Conservation (phyloP, 1,140 invertebrate species). For the Musca domestica region DNA sequence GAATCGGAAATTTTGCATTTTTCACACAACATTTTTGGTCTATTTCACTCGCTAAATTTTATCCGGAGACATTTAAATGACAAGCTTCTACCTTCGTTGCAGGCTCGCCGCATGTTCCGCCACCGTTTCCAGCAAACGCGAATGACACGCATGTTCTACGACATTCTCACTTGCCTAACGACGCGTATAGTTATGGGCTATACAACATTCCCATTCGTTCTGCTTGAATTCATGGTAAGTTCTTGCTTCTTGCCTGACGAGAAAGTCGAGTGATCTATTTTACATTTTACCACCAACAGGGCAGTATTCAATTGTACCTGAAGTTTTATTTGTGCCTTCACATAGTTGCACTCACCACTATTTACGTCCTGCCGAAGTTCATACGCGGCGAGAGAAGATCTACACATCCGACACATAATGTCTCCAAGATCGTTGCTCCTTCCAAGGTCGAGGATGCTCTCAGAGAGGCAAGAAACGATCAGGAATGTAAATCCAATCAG, state of each 20-base stretch:
- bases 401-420: slow-evolving; percentile 5
- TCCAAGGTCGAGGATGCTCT: background rate
- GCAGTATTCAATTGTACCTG: slow-evolving; percentile 66
- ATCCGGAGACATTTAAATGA: no score
- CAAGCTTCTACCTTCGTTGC: slow-evolving; percentile 29
- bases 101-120: slow-evolving; percentile 75
- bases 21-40: no score
- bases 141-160: slow-evolving; percentile 68
- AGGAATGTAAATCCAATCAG: background rate
- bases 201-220: slow-evolving; percentile 82
- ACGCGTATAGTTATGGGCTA: slow-evolving; percentile 85
- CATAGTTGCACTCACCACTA: slow-evolving; percentile 57
- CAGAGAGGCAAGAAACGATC: no score
- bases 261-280: background rate
- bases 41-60: no score
- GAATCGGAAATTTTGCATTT: no score
- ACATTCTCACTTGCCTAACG: slow-evolving; percentile 71
- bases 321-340: slow-evolving; percentile 66
- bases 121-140: slow-evolving; percentile 52
- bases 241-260: no score
- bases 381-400: slow-evolving; percentile 42
- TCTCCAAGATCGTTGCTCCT: slow-evolving; percentile 3
- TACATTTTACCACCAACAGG: slow-evolving; percentile 33
- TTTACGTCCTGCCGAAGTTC: slow-evolving; percentile 57
- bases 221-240: slow-evolving; percentile 72